Conservation (phyloP, 2,888 invertebrate species). For the Campoplex capitator region DNA sequence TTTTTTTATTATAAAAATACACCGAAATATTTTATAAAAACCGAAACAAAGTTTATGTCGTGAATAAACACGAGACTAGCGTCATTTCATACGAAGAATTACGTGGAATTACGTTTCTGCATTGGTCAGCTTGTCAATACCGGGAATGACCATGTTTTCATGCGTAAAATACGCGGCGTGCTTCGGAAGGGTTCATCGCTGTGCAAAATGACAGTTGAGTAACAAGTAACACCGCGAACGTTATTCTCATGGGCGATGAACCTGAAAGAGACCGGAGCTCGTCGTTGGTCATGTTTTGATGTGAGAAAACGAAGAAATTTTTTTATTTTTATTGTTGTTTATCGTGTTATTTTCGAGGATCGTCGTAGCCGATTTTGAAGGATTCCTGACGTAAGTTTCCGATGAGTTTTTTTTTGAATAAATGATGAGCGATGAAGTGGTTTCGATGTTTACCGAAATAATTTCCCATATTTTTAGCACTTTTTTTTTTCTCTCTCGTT, state of each 20-base stretch:
- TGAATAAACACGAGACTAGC: background rate
- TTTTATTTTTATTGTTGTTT: background rate
- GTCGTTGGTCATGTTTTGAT: background rate
- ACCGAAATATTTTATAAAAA: background rate
- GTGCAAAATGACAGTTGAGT: slow-evolving; percentile 40
- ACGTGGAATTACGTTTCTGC: background rate
- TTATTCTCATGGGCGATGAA: slow-evolving; percentile 52
- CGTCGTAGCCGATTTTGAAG: background rate
- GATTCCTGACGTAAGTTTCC: background rate
- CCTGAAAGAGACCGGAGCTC: slow-evolving; percentile 25
- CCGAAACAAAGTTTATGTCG: background rate
- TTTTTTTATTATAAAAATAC: background rate
- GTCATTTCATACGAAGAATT: background rate
- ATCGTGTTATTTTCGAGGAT: background rate
- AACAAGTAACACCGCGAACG: slow-evolving; percentile 49
- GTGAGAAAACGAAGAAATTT: background rate
- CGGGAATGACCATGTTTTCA: background rate
- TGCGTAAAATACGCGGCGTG: background rate
- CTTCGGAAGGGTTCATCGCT: background rate
- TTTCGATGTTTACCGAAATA: background rate
- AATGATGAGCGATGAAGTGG: background rate
- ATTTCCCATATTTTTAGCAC: background rate
- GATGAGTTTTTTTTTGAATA: background rate
- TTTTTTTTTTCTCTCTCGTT: background rate
- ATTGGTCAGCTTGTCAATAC: background rate